Evolutionary conservation across 2,888 invertebrate genomes (phyloP), one percentile per base, ranked within the genome.

Genomic region (Hypercompe scribonia): DNA sequence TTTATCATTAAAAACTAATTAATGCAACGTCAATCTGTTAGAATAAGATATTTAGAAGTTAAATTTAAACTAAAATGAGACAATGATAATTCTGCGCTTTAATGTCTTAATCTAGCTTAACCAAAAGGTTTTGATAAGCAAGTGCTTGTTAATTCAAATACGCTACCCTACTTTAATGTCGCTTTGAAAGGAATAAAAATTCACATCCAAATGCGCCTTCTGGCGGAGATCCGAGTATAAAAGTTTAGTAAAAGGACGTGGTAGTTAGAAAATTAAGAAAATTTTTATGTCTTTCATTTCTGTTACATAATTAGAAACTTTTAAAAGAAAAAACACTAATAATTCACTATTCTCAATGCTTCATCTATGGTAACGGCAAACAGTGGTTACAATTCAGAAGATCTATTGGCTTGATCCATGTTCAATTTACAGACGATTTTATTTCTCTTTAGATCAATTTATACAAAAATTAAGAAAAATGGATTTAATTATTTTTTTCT

Each of bases 131-230:
- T 76, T 75, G 42, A 76, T 82, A 80, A 75, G 68, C 58, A 54
- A 84, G 73, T 76, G 72, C 72, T 77, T 67, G 58, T 34, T 69
- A 73, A 79, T 77, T 79, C 64, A 68, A 78, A 75, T 68, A 68
- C 61, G 21, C 72, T 31, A 72, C 50, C 76, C 74, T 76, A 74
- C 76, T 82, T 74, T 39, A 70, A 79, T 76, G 65, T 70, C 68
- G 73, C 71, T 77, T 77, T 66, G 36, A 21, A 46, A 34, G 39
- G 34, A 58, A 79, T 79, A 79, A 73, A 83, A 83, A 83, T 77
- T 78, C 73, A 78, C 80, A 80, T 74, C 69, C 68, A 58, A 73
- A 71, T 65, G 68, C 65, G 73, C 68, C 66, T 58, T 61, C 50
- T 39, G 24, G 1, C 5, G 61, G 70, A 71, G 61, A 36, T 65